Evolutionary conservation across 2,797 vertebrate genomes (phyloP).

Genomic region (Xenops minutus): DNA sequence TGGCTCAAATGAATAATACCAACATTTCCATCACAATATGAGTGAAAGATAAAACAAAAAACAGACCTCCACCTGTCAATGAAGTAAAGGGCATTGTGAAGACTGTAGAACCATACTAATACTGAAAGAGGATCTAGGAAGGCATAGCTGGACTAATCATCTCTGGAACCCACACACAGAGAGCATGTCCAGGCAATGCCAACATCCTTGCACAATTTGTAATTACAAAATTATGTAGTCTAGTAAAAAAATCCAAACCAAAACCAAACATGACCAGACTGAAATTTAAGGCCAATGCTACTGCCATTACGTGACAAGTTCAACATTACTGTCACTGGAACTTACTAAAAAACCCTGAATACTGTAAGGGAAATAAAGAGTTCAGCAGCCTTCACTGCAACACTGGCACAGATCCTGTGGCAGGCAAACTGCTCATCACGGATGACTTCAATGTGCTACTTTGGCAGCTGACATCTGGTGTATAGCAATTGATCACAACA

Average conservation of each 20-base stretch:
- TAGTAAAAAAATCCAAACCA: background rate
- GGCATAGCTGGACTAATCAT: background rate
- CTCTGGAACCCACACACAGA: background rate
- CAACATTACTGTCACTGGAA: background rate
- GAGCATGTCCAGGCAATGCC: background rate
- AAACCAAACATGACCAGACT: background rate
- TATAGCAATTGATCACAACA: slow-evolving; percentile 52
- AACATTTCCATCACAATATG: background rate
- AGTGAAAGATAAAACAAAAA: background rate
- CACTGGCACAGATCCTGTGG: slow-evolving; percentile 12
- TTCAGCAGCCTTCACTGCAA: background rate
- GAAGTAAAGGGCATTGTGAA: background rate
- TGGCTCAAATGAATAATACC: background rate
- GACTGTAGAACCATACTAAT: background rate
- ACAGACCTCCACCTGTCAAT: accelerated
- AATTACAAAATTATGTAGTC: background rate
- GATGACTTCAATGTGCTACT: slow-evolving; percentile 45
- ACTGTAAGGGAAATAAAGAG: background rate
- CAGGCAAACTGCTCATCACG: slow-evolving; percentile 51
- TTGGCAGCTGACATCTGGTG: slow-evolving; percentile 65
- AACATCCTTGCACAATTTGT: background rate
- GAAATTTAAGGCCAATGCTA: background rate
- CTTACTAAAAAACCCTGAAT: background rate
- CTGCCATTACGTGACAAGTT: background rate
- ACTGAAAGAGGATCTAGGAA: background rate